Base-by-base conservation (phyloP, 2,888 invertebrate species). In the Drosophila formosana region DNA sequence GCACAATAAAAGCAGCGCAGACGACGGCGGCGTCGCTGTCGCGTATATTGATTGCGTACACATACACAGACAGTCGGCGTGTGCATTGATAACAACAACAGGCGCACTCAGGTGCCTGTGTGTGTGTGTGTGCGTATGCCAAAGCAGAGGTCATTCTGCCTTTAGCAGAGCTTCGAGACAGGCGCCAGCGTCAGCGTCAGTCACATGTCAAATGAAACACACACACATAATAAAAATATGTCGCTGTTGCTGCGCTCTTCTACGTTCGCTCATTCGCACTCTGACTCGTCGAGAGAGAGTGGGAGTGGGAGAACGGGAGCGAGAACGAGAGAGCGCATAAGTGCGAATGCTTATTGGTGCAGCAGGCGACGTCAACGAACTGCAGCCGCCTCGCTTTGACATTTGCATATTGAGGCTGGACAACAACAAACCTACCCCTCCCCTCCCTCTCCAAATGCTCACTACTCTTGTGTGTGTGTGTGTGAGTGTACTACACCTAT, bases 291-390 rank as follows among this genome's bases (percentile, higher is more conserved):
- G 5, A 30, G 30, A 30, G 28, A 28, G 30, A 18, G 18, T 18
- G 18, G 18, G 18, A 18, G 18, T 18, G 18, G 18, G 18, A 18
- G 18, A 18, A 18, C 18, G 18, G 18, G 18, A 18, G 18, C 5
- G 30, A 30, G 30, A 30, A 32, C 23, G 50, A 45, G 49, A 32
- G 41, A n/a, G 34, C n/a, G n/a, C 8, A 37, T 9, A 45, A 53
- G 47, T 63, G 47, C 49, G 61, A 60, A 64, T 64, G 72, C 61
- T 66, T 55, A 58, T 75, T 72, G 72, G 66, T 58, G 53, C 65
- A 52, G 43, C 53, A 45, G 64, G 60, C 64, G 67, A 62, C 73
- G 71, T 76, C 72, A 76, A 76, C 75, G 72, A 76, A 76, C 76
- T 72, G 75, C 61, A 55, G 51, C 26, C 23, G 51, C 26, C 23